phyloP scores from a whole-genome alignment of 2,888 invertebrate genomes.

The Drosophila maculinotata region DNA sequence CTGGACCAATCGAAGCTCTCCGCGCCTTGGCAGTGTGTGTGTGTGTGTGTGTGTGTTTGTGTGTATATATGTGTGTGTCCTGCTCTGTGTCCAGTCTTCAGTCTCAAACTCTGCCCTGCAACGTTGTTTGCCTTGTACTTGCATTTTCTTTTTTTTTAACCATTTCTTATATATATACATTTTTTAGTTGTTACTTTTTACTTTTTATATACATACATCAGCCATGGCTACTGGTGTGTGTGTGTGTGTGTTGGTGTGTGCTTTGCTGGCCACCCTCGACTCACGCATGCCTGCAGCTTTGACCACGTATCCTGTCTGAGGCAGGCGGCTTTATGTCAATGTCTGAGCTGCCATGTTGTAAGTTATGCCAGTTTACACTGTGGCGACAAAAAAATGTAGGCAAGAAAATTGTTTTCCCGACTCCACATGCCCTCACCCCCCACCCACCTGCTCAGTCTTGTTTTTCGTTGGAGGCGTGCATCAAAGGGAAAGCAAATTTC shows the following conservation, averaged over 20 bases:
- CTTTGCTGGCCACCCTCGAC: conserved; percentile 28
- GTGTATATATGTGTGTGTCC: conserved; percentile 17
- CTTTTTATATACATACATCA: conserved; percentile 50
- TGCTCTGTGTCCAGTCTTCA: conserved; percentile 1
- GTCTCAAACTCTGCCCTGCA: conserved; percentile 33
- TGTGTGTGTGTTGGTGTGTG: conserved; percentile 18
- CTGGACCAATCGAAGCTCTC: conserved; percentile 76
- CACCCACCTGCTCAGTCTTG: background rate
- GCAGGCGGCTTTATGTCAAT: conserved; percentile 70
- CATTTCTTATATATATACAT: conserved; percentile 44
- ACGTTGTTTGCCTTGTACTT: conserved; percentile 71
- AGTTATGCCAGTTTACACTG: conserved; percentile 73
- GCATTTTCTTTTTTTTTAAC: conserved; percentile 65
- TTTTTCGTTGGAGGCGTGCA: conserved; percentile 50
- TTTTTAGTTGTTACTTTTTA: conserved; percentile 66
- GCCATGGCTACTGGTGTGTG: conserved; percentile 44
- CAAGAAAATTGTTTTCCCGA: conserved; percentile 75
- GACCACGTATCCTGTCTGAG: conserved; percentile 31
- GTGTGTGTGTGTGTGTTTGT: background rate
- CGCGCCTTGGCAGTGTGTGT: conserved; percentile 45
- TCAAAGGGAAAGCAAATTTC: conserved; percentile 75
- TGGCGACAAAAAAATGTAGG: conserved; percentile 50
- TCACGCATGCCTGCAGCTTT: conserved; percentile 67
- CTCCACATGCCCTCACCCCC: background rate
- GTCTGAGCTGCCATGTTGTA: conserved; percentile 79